phyloP scores from a whole-genome alignment of 2,797 vertebrate genomes.

The Bovichtus diacanthus region DNA sequence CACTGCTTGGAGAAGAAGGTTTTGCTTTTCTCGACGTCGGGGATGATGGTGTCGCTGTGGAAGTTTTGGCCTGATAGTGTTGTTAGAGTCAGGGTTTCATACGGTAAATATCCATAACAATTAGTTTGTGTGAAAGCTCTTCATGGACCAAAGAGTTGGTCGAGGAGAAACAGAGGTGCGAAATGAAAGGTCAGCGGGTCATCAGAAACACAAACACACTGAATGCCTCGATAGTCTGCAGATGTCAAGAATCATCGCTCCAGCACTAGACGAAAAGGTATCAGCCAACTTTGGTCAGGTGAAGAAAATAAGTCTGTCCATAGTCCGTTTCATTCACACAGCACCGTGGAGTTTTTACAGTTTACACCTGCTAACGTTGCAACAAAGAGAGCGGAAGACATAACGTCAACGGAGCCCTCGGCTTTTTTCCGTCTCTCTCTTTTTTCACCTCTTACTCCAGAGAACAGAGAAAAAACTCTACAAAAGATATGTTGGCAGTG shows the following conservation, averaged over 20 bases:
- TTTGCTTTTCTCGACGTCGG: constrained; percentile 92
- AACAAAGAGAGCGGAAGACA: not conserved
- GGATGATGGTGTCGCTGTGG: constrained; percentile 92
- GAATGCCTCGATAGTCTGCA: not conserved
- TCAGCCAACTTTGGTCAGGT: not conserved
- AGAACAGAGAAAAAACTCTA: too few relatives aligned
- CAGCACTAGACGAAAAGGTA: not conserved
- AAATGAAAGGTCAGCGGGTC: constrained; percentile 1
- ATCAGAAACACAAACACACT: not conserved
- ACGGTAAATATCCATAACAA: too few relatives aligned
- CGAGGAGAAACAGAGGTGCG: not conserved
- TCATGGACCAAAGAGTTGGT: not conserved
- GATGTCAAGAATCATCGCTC: not conserved
- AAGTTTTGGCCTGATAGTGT: too few relatives aligned
- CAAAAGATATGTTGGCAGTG: too few relatives aligned
- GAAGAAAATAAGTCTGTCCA: not conserved
- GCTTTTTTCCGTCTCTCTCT: too few relatives aligned
- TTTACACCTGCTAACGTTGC: not conserved
- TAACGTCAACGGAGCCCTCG: too few relatives aligned
- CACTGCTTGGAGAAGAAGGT: constrained; percentile 91
- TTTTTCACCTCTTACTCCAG: too few relatives aligned
- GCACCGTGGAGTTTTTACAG: too few relatives aligned
- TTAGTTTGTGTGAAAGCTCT: not conserved
- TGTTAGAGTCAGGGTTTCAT: not conserved
- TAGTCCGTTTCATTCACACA: not conserved